Evolutionary conservation across 2,888 invertebrate genomes (phyloP), one percentile per base, ranked within the genome.

Genomic region (Eupithecia dodoneata): DNA sequence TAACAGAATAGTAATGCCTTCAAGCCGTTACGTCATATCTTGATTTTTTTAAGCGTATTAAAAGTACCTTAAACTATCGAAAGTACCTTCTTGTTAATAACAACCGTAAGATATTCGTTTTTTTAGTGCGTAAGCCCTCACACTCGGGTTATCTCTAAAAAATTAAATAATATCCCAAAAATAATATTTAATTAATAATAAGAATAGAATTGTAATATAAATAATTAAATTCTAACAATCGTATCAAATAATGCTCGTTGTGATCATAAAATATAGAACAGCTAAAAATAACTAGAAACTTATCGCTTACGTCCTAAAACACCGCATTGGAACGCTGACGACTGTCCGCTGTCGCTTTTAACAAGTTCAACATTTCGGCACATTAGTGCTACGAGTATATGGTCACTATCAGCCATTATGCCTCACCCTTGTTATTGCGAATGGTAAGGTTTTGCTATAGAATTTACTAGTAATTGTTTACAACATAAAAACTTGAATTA

Each of bases 341-440:
- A 76, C 78, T 72, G 74, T 81, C 76, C 79, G 73, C 72, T 76
- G 81, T 81, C 83, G 70, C 81, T 81, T 81, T 80, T 80, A 82
- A 78, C 80, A 81, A 80, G 81, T 80, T 76, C 82, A 76, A 83
- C 79, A 74, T 76, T 77, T 81, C 67, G 69, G 74, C 18, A 45
- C 70, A 74, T 73, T 75, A 73, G 66, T 69, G 73, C 47, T 72
- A n/a, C n/a, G n/a, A n/a, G n/a, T n/a, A 44, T 73, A 73, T 69
- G 72, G 72, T 66, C 65, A 69, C 67, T 76, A 59, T 76, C 76
- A 74, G 73, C 52, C 52, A 55, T 74, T 73, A 71, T 59, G 55
- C 41, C 45, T 30, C 18, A n/a, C 47, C 72, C 63, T 63, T 63
- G 63, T 63, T 63, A 63, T 10, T 63, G 63, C 12, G 30, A 63